Percentiles rank a stretch among this genome's conserved stretches.
Conservation (phyloP, 2,797 vertebrate genomes). For the Bryconaethiops microstoma region DNA sequence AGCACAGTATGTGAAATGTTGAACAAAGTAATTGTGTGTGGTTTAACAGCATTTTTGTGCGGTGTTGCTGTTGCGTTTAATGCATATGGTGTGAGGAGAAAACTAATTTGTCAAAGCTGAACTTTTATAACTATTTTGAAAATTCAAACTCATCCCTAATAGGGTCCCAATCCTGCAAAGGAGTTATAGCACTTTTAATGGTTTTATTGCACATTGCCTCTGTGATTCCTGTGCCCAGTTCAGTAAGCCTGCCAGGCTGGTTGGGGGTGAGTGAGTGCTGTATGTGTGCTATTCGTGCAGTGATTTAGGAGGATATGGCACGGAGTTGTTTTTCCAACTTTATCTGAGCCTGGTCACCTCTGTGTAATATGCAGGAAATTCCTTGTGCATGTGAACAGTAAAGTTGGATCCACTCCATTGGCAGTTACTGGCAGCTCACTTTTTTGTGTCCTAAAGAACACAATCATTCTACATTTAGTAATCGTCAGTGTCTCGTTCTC, state of each 20-base stretch:
- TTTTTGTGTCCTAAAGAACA: conserved; percentile 46
- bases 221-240: conserved; percentile 28
- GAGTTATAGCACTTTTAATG: neutral
- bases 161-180: neutral
- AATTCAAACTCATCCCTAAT: too few relatives aligned
- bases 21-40: too few relatives aligned
- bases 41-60: too few relatives aligned
- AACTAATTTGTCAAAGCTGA: too few relatives aligned
- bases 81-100: too few relatives aligned
- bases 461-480: conserved; percentile 10
- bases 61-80: too few relatives aligned
- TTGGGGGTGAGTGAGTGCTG: conserved; percentile 45
- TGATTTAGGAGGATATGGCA: conserved; percentile 64
- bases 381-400: conserved; percentile 71
- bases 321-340: conserved; percentile 65
- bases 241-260: conserved; percentile 22
- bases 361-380: conserved; percentile 80
- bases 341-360: conserved; percentile 69
- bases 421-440: conserved; percentile 71
- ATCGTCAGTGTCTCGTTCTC: too few relatives aligned
- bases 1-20: too few relatives aligned
- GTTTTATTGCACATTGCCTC: too few relatives aligned
- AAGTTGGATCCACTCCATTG: conserved; percentile 67
- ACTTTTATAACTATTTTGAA: too few relatives aligned
- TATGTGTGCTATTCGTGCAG: conserved; percentile 60